These are phyloP conservation scores for Cyprinodon tularosa DNA, from an alignment of 2,113 vertebrate species.

Conservation along the genomic window DNA sequence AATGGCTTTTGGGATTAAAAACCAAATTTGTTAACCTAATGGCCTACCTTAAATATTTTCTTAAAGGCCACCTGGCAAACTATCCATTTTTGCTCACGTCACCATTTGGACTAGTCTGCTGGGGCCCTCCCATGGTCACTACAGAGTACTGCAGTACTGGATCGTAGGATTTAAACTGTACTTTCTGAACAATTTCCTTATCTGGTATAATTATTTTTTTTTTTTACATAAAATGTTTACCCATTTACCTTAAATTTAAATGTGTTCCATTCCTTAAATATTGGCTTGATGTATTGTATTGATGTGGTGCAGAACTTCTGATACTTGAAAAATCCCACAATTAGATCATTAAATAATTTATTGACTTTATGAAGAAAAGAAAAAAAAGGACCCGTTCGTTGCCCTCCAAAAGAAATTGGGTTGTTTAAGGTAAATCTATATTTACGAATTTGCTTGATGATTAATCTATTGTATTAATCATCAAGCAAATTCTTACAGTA, in stretches of 20 bases:
- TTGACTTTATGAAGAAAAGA: constrained; percentile 2
- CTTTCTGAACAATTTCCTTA: constrained; percentile 8
- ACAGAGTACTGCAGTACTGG: constrained; percentile 30
- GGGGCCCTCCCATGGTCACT: constrained; percentile 51
- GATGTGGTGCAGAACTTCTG: constrained; percentile 21
- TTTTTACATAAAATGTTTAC: constrained; percentile 1
- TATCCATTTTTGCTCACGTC: constrained; percentile 15
- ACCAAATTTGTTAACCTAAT: not conserved
- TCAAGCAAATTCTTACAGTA: constrained; percentile 32
- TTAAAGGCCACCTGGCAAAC: constrained; percentile 12
- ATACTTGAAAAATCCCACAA: constrained; percentile 42
- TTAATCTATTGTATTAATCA: too few relatives aligned
- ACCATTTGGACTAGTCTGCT: constrained; percentile 20
- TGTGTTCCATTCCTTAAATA: not conserved
- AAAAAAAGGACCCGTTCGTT: constrained; percentile 9
- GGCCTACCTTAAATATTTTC: not conserved
- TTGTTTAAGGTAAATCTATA: constrained; percentile 7
- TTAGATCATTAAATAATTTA: constrained; percentile 13
- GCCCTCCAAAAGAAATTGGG: not conserved
- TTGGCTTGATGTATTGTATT: too few relatives aligned
- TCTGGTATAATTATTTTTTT: constrained; percentile 5
- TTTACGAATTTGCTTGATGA: constrained; percentile 13
- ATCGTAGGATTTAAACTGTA: not conserved
- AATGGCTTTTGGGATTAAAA: not conserved
- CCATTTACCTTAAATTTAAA: not conserved